These are phyloP conservation scores for Napeogenes inachia DNA, from an alignment of 2,888 invertebrate species.

Conservation along the genomic window DNA sequence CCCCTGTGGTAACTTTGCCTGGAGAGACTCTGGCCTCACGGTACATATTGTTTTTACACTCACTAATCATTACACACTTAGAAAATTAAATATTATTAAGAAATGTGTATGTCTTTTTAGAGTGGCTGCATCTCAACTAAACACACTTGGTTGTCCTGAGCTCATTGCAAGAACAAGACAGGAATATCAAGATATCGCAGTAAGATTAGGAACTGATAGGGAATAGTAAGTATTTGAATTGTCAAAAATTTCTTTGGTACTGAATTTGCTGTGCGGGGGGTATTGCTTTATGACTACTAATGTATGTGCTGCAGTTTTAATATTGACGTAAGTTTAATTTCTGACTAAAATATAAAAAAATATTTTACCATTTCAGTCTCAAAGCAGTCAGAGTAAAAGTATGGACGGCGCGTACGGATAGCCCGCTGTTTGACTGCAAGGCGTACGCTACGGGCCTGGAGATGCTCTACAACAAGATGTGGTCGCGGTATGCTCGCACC, in stretches of 20 bases:
- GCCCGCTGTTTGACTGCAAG: slow-evolving; percentile 95
- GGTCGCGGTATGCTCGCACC: slow-evolving; percentile 88
- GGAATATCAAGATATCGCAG: slow-evolving; percentile 97
- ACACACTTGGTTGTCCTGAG: slow-evolving; percentile 96
- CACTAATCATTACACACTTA: no score
- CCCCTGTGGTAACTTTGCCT: slow-evolving; percentile 97
- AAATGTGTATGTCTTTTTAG: slow-evolving; percentile 57
- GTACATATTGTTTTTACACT: slow-evolving; percentile 43
- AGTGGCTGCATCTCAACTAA: slow-evolving; percentile 98
- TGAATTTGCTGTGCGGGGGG: no score
- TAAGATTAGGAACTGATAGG: slow-evolving; percentile 94
- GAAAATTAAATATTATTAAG: neutral
- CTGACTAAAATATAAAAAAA: neutral
- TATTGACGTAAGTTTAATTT: neutral
- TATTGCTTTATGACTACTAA: no score
- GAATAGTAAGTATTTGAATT: slow-evolving; percentile 87
- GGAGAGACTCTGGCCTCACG: slow-evolving; percentile 88
- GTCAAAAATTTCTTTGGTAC: slow-evolving; percentile 5
- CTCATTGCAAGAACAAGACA: slow-evolving; percentile 93
- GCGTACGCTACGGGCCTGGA: slow-evolving; percentile 96
- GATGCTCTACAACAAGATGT: slow-evolving; percentile 92
- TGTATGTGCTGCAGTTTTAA: neutral
- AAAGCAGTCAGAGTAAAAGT: slow-evolving; percentile 96
- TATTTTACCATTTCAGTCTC: slow-evolving; percentile 76
- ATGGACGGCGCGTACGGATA: slow-evolving; percentile 93